Base-by-base conservation (phyloP, 2,888 invertebrate genomes). In the Limnephilus marmoratus region DNA sequence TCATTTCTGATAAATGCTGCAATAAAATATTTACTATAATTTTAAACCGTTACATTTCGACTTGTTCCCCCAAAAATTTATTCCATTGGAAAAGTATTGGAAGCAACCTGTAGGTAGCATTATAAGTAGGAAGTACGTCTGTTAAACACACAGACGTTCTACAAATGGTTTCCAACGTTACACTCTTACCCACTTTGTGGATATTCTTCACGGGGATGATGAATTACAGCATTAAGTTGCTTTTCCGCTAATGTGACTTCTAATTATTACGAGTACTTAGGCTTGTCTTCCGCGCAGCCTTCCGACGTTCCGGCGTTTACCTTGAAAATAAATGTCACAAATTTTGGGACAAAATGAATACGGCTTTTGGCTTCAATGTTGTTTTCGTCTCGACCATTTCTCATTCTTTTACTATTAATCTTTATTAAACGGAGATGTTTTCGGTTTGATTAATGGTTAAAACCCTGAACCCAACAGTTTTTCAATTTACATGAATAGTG, bases 191-290 rank as follows among this genome's bases (percentile, higher is more conserved):
- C 68, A 68, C 68, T 68, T 68, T 68, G 68, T 68, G 68, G 68
- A 68, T 24, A 68, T 68, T 68, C 68, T 68, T 68, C 68, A 15
- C 24, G 53, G 18, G 68, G n/a, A 68, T 68, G 68, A 68, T 68
- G 68, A 68, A 68, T 68, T 68, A 68, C 68, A n/a, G 24, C 68
- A 68, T 68, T 68, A 68, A 68, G 68, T 68, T 68, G 68, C 68
- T 68, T 68, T 68, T 82, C 82, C 34, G 31, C 34, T 82, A 82
- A 82, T 82, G 82, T 82, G 82, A 82, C 82, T 82, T 82, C 82
- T 82, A 82, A 82, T 82, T 82, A 82, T 82, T 68, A 68, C 68
- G 68, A 68, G 68, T 68, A 68, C 68, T 68, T 68, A 68, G 68
- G 24, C 24, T 68, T 68, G 68, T 68, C 68, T 68, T 68, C 68